Evolutionary conservation across 2,888 invertebrate genomes (phyloP).

Genomic region (Apeira syringaria): DNA sequence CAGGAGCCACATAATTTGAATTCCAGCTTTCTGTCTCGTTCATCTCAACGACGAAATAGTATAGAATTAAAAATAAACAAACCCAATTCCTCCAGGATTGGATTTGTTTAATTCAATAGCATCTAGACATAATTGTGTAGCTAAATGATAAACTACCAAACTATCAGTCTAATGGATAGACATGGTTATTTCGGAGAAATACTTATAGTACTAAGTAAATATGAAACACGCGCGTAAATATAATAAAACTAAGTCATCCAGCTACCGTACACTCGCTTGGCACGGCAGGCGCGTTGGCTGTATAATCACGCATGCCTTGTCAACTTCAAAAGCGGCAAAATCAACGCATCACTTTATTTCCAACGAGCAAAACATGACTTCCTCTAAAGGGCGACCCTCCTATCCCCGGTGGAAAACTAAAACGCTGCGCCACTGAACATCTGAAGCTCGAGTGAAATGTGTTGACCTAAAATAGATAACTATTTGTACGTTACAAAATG

Average conservation of each 20-base stretch:
- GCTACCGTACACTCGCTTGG: too few relatives aligned
- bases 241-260: neutral
- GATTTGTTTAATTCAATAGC: too few relatives aligned
- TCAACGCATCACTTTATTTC: slow-evolving; percentile 41
- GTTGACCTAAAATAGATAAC: slow-evolving; percentile 25
- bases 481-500: slow-evolving; percentile 19
- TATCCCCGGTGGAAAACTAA: slow-evolving; percentile 36
- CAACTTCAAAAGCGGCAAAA: slow-evolving; percentile 44
- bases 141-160: too few relatives aligned
- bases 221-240: neutral
- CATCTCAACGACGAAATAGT: too few relatives aligned
- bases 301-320: slow-evolving; percentile 39
- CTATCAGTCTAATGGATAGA: neutral
- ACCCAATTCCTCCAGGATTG: too few relatives aligned
- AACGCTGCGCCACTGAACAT: slow-evolving; percentile 31
- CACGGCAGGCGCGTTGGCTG: slow-evolving; percentile 5
- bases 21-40: too few relatives aligned
- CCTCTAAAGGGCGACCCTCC: slow-evolving; percentile 34
- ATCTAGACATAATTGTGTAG: too few relatives aligned
- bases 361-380: slow-evolving; percentile 37
- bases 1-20: too few relatives aligned
- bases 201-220: too few relatives aligned
- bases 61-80: too few relatives aligned
- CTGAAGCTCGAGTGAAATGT: slow-evolving; percentile 18
- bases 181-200: too few relatives aligned